These are phyloP conservation scores for Paramormyrops hopkinsi DNA, from an alignment of 2,797 vertebrate genomes.

Conservation along the genomic window DNA sequence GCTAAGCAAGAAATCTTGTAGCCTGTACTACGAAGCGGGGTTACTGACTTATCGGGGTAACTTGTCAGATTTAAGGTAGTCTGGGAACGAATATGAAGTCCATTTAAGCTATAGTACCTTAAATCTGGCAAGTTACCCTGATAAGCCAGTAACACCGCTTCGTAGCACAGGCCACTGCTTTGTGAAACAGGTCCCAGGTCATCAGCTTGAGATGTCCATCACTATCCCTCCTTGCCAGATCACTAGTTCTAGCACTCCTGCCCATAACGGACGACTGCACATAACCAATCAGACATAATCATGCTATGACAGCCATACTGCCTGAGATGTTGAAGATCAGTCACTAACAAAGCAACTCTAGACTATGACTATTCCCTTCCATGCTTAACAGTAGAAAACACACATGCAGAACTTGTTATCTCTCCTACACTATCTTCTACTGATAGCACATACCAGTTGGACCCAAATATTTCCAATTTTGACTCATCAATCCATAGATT, in stretches of 20 bases:
- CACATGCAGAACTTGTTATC: neutral
- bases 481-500: neutral
- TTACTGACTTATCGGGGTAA: neutral
- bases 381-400: neutral
- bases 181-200: neutral
- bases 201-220: neutral
- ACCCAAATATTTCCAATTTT: neutral
- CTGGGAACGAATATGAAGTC: neutral
- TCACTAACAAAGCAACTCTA: neutral
- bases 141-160: neutral
- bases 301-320: neutral
- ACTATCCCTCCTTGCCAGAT: neutral
- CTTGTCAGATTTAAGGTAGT: neutral
- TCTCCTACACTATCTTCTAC: neutral
- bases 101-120: neutral
- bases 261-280: neutral
- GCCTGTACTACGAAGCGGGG: neutral
- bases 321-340: neutral
- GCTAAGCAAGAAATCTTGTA: neutral
- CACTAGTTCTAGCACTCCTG: neutral
- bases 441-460: neutral
- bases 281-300: neutral
- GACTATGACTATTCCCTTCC: neutral
- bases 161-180: neutral
- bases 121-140: neutral